Evolutionary conservation across 2,113 vertebrate species (phyloP), one percentile per base, ranked within the genome.

Genomic region (Amia ocellicauda): DNA sequence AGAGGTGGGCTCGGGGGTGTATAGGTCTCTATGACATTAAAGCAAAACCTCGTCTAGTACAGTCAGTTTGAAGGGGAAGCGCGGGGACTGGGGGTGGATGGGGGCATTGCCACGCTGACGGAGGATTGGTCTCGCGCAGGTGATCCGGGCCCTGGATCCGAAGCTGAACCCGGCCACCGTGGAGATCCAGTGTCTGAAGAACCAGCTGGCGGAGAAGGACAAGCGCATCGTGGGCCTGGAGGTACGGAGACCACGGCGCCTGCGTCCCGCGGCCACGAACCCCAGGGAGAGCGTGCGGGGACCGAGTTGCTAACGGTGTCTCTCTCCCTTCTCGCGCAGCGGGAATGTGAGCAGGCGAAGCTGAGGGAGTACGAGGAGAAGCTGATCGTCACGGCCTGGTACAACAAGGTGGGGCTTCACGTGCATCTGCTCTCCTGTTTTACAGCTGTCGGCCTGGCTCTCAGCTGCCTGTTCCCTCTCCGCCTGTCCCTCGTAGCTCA

Each of bases 341-440:
- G 90, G 65, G 92, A 93, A 58, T 95, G 85, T 87, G 96, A 97
- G 72, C 87, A 95, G 69, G 92, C 93, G 51, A 94, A 93, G 73
- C 85, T 97, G 49, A 91, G 86, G 71, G 96, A 97, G 58, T 91
- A 93, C 29, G 97, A 99, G 80, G 97, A 99, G 78, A 96, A 98
- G 68, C 83, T 99, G 60, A 94, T 98, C 63, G 97, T 99, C 23
- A 93, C 95, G 19, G 97, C 96, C 0, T 99, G 97, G 96, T 96
- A 98, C 74, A 99, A 98, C 80, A 96, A 96, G 93, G 97, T 99
- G 73, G 69, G 58, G 36, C 3, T 22, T 54, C 7, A 26, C 0
- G 22, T 43, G 19, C 3, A 45, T n/a, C 2, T 17, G 29, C 14
- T 3, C 42, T 59, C 14, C 20, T 59, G 57, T 59, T 42, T 23